Conservation (phyloP, 2,113 vertebrate genomes). For the Eptesicus fuscus region DNA sequence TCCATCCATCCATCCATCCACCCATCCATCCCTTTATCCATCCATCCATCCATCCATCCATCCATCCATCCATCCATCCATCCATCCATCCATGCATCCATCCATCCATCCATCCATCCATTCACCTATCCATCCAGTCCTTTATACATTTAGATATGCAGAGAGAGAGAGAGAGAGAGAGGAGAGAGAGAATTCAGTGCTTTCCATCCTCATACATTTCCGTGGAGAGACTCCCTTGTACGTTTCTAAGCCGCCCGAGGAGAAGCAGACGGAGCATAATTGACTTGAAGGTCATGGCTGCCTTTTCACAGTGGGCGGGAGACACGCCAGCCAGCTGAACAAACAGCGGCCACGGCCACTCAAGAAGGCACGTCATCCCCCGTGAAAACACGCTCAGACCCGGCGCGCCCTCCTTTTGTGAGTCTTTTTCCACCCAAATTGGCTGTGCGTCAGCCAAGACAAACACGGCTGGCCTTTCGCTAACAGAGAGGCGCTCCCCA, state of each 20-base stretch:
- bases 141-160: too few species aligned
- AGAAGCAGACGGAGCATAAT: conserved; percentile 16
- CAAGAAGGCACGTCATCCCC: conserved; percentile 7
- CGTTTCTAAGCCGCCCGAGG: background rate
- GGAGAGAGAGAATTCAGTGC: too few species aligned
- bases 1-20: too few species aligned
- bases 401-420: background rate
- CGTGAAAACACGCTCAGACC: background rate
- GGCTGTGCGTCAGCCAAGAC: background rate
- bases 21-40: background rate
- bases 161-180: too few species aligned
- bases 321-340: background rate
- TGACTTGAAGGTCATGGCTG: conserved; percentile 33
- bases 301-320: conserved; percentile 12
- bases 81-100: too few species aligned
- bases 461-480: background rate
- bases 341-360: background rate
- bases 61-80: too few species aligned
- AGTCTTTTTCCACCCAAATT: background rate
- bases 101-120: too few species aligned
- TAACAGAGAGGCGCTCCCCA: too few species aligned
- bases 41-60: too few species aligned
- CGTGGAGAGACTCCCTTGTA: background rate
- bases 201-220: background rate
- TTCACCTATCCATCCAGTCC: too few species aligned